phyloP scores from a whole-genome alignment of 2,113 vertebrate species.

The Neoarius graeffei region DNA sequence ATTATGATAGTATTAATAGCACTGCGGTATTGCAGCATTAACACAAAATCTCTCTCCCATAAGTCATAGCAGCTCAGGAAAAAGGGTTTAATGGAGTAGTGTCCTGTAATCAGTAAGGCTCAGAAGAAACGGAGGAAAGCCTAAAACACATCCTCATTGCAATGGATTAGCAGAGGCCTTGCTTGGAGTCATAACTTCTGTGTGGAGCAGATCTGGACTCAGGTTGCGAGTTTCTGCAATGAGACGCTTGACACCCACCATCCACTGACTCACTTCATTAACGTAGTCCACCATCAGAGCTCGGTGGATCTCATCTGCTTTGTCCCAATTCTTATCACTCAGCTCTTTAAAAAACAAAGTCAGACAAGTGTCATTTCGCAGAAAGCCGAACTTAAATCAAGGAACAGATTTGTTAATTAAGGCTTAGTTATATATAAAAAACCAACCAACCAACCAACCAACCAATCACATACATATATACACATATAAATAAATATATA shows the following conservation, averaged over 20 bases:
- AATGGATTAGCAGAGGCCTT: not conserved
- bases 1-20: conserved; percentile 1
- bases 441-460: no score
- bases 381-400: not conserved
- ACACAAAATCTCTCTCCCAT: not conserved
- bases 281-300: conserved; percentile 94
- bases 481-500: no score
- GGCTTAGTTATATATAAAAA: not conserved
- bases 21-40: not conserved
- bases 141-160: conserved; percentile 1
- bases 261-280: conserved; percentile 94
- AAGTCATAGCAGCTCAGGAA: conserved; percentile 11
- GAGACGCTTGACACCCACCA: conserved; percentile 92
- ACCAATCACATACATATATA: no score
- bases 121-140: not conserved
- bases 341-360: conserved; percentile 73
- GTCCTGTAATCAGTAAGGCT: conserved; percentile 8
- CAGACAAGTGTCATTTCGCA: not conserved
- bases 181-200: not conserved
- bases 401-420: not conserved
- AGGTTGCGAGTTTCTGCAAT: conserved; percentile 84
- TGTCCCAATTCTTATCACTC: conserved; percentile 77
- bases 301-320: conserved; percentile 88
- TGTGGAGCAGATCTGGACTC: conserved; percentile 52
- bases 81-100: not conserved